Percentiles rank a stretch among this genome's conserved stretches.
phyloP scores from a whole-genome alignment of 2,113 vertebrate species.

The Carlito syrichta region DNA sequence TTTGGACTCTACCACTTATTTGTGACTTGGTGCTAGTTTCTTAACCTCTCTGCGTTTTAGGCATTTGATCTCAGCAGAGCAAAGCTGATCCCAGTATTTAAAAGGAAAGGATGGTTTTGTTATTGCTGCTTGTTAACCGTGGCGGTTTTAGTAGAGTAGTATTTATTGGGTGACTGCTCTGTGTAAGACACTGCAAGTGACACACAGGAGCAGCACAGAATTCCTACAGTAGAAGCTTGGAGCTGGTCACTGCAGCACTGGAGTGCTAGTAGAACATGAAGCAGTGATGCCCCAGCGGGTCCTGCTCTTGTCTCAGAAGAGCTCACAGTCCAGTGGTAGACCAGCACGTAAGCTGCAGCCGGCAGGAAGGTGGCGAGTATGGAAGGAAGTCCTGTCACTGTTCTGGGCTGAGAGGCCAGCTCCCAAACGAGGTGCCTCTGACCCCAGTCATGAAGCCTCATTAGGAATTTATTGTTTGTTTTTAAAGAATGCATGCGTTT shows the following conservation, averaged over 20 bases:
- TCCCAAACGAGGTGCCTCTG: neutral
- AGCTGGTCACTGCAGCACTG: no score
- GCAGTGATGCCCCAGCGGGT: rapidly evolving
- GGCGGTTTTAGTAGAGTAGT: neutral
- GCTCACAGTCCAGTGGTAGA: neutral
- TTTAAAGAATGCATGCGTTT: no score
- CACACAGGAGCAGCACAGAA: neutral
- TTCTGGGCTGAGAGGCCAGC: neutral
- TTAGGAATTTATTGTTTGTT: neutral
- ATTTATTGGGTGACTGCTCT: neutral
- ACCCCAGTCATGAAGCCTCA: neutral
- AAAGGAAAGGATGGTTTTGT: neutral
- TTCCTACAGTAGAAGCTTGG: no score
- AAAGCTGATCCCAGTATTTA: neutral
- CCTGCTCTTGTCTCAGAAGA: neutral
- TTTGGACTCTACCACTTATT: no score
- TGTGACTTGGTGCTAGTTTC: no score
- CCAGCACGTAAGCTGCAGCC: neutral
- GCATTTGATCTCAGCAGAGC: neutral
- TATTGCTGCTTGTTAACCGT: neutral
- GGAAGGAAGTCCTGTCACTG: neutral
- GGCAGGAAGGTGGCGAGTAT: rapidly evolving
- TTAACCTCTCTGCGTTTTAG: neutral
- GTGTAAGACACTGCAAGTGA: neutral
- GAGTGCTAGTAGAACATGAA: neutral